These are phyloP conservation scores for Mus caroli DNA, from an alignment of 2,797 vertebrate species.

Conservation along the genomic window DNA sequence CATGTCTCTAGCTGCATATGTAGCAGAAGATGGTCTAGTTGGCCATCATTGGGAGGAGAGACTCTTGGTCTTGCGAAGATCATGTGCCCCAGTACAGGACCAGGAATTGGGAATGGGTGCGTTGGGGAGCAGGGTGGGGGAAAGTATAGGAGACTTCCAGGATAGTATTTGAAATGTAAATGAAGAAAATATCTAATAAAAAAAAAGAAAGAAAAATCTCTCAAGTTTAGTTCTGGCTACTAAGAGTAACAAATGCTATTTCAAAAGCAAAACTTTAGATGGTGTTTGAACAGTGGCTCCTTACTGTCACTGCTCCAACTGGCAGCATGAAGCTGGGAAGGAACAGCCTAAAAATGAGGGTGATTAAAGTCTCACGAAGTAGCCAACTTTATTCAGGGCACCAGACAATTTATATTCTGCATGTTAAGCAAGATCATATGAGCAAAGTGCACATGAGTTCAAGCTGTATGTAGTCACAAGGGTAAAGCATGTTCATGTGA, in stretches of 20 bases:
- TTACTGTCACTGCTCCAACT: neutral
- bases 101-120: too few species aligned
- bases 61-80: too few species aligned
- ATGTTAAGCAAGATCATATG: neutral
- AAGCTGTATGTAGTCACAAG: neutral
- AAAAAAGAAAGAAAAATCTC: too few species aligned
- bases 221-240: conserved; percentile 76
- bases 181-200: too few species aligned
- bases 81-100: too few species aligned
- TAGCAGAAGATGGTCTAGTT: too few species aligned
- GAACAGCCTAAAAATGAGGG: neutral
- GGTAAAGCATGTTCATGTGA: neutral
- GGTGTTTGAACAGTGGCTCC: conserved; percentile 54
- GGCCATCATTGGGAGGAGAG: too few species aligned
- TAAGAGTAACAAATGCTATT: conserved; percentile 77
- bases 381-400: neutral
- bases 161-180: too few species aligned
- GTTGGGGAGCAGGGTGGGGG: too few species aligned
- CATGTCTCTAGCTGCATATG: too few species aligned
- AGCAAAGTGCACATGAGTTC: neutral
- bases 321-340: neutral
- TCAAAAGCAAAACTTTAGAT: neutral
- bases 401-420: neutral
- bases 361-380: neutral
- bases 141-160: too few species aligned